These are phyloP conservation scores for Aspidoscelis tigris DNA, from an alignment of 2,113 vertebrate species.

Conservation along the genomic window DNA sequence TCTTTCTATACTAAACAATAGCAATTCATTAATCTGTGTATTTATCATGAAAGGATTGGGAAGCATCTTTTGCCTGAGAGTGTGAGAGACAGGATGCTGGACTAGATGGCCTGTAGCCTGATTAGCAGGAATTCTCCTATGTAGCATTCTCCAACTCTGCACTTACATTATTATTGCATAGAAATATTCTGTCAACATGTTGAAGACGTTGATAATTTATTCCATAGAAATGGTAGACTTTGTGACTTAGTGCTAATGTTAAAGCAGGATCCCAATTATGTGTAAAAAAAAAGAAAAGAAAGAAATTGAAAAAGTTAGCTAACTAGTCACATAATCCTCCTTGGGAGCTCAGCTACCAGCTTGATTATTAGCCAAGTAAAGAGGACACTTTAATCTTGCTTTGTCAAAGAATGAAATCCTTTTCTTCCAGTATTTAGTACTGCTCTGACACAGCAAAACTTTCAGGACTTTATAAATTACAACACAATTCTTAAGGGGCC, in stretches of 20 bases:
- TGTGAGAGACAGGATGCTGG: no score
- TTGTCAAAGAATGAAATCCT: background rate
- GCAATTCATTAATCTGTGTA: background rate
- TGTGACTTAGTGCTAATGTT: background rate
- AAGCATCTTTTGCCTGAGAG: background rate
- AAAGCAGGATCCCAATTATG: background rate
- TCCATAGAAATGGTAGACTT: background rate
- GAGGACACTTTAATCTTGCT: background rate
- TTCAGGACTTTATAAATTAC: background rate
- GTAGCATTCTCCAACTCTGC: no score
- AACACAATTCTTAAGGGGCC: background rate
- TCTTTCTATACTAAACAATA: background rate
- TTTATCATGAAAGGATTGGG: background rate
- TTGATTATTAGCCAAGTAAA: background rate
- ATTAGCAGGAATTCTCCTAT: no score
- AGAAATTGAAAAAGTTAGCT: background rate
- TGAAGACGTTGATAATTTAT: background rate
- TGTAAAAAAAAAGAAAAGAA: background rate
- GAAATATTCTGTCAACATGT: background rate
- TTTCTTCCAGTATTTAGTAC: background rate
- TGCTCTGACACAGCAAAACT: background rate
- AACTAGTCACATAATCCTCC: background rate
- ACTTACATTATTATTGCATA: background rate
- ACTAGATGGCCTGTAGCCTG: no score
- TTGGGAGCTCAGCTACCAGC: background rate